Evolutionary conservation across 2,113 vertebrate species (phyloP), one percentile per base, ranked within the genome.

Genomic region (Heptranchias perlo): DNA sequence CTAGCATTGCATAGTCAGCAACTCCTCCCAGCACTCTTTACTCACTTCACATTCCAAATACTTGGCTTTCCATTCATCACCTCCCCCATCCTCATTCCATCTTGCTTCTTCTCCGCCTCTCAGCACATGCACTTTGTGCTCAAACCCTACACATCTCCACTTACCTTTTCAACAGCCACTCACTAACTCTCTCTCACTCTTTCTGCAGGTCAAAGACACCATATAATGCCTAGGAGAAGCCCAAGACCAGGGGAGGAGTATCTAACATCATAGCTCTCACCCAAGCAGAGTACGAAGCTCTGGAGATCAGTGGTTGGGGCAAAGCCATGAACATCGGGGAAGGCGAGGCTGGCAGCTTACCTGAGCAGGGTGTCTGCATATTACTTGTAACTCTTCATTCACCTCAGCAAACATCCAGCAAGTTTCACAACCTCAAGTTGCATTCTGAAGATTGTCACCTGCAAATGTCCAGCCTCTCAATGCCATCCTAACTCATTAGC

Each of bases 381-480:
- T 93, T 23, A 61, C 54, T 62, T 35, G 16, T 92, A 4, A 93
- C n/a, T n/a, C n/a, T n/a, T n/a, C n/a, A n/a, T n/a, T 91, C 52
- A 61, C 31, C 28, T 93, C 54, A 39, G 89, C 35, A 93, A 39
- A 93, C 23, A n/a, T 93, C 44, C 52, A 87, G 54, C 31, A 52
- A 21, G 18, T 87, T 54, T 87, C 87, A 54, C 28, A 91, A 61
- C 28, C n/a, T 18, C 87, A 58, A 54, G 49, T 3, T 84, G 49
- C 25, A 62, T 93, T 62, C n/a, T 93, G 18, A 93, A 93, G 35
- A 62, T 93, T 62, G n/a, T 62, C 89, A 62, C 58, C 16, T 62
- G 89, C 54, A 93, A 62, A 93, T 21, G 78, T 93, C 58, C 89
- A 93, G 58, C n/a, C n/a, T n/a, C n/a, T n/a, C n/a, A n/a, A n/a